Base-by-base conservation (phyloP, 1,140 invertebrate genomes). In the Drosophila rhopaloa region DNA sequence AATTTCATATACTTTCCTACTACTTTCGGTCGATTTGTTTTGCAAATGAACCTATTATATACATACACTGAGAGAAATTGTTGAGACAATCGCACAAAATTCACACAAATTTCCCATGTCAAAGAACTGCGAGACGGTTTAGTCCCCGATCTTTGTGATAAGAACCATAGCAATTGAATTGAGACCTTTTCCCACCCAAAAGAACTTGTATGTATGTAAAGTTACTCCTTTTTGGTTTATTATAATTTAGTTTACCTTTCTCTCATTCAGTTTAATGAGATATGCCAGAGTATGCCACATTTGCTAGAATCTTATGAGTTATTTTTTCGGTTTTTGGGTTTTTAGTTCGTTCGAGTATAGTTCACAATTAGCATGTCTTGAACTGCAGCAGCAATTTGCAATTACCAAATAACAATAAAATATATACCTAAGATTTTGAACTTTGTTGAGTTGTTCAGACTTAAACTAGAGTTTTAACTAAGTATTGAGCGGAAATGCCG, bases 201-300 rank as follows among this genome's bases (percentile, higher is more conserved):
- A 40, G 13, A 81, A 79, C 37, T 81, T 89, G 84, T 89, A 89
- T 89, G 84, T 89, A 89, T 89, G 84, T 89, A 89, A 89, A 76
- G 71, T 76, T 79, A 65, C 13, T 48, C 37, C 48, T n/a, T 11
- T 65, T 76, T 24, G 47, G 43, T 48, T 40, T 4, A 9, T 68
- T 68, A 19, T 37, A 10, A 19, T 48, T 68, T 47, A 4, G 5
- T 13, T 35, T 55, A 9, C 11, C 5, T 38, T 11, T 43, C 10
- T n/a, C 3, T 10, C 3, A 16, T 46, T 65, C 6, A 35, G 10
- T 44, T 53, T 53, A 7, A 70, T 14, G 51, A 71, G 51, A 59
- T 61, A 47, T 75, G 53, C 37, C 48, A 66, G 70, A 55, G 78
- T 80, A 68, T 79, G 82, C 66, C 16, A 66, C 62, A 70, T 84